phyloP scores from a whole-genome alignment of 2,797 vertebrate species.

The Diplodus puntazzo region DNA sequence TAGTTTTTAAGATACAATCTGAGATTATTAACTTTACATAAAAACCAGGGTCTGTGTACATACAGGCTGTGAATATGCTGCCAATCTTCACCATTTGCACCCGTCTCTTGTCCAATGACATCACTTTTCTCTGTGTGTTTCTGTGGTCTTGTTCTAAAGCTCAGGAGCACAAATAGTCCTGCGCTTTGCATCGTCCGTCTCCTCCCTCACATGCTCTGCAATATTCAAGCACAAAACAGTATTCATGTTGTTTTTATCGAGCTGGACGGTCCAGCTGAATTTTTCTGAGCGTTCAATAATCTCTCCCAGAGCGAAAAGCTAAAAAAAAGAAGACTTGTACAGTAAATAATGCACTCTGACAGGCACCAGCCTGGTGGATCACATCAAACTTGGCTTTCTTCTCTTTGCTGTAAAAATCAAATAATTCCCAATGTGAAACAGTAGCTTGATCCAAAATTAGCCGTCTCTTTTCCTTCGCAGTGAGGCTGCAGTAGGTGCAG shows the following conservation, averaged over 20 bases:
- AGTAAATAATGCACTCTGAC: constrained; percentile 30
- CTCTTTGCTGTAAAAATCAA: constrained; percentile 42
- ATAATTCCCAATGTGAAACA: constrained; percentile 32
- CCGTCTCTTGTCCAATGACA: constrained; percentile 34
- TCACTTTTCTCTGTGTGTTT: constrained; percentile 40
- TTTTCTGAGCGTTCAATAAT: neutral
- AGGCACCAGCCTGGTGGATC: constrained; percentile 11
- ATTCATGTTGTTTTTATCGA: neutral
- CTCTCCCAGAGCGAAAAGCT: constrained; percentile 12
- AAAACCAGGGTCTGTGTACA: neutral
- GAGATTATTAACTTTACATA: neutral
- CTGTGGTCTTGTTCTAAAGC: constrained; percentile 36
- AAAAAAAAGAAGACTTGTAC: constrained; percentile 2
- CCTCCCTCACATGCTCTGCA: constrained; percentile 31
- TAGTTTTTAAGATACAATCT: neutral
- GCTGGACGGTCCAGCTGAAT: neutral
- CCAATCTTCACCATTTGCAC: constrained; percentile 26
- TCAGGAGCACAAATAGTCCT: constrained; percentile 37
- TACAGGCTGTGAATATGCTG: neutral
- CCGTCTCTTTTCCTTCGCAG: constrained; percentile 41
- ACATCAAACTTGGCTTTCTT: constrained; percentile 16
- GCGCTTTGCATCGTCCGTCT: constrained; percentile 33
- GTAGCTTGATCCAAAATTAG: constrained; percentile 64
- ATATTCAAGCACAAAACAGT: neutral
- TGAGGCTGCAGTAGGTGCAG: constrained; percentile 46